Base-by-base conservation (phyloP, 2,888 invertebrate genomes). In the Andrena fulva region DNA sequence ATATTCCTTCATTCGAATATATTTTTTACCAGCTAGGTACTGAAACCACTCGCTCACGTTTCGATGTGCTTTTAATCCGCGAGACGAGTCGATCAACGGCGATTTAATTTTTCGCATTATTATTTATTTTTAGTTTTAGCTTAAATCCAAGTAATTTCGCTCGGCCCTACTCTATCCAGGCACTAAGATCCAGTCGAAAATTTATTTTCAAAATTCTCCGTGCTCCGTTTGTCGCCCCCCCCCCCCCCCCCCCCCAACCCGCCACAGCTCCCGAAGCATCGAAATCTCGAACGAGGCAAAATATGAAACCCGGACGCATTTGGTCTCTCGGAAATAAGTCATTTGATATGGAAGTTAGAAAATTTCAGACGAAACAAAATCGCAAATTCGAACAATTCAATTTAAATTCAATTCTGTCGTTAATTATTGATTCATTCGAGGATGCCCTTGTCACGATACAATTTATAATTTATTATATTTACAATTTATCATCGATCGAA, bases 131-230 rank as follows among this genome's bases (percentile, higher is more conserved):
- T 50, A n/a, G 1, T 54, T 79, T 70, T 20, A 29, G 52, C 50
- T 56, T 1, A 59, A 67, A 63, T 48, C 68, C 70, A 80, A 35
- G 2, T 56, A 59, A 33, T 52, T 67, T 81, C 75, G 79, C 91
- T 93, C 89, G 92, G 92, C 89, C 89, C 90, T 92, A 93, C 92
- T 93, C 91, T 93, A 93, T 93, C 92, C 90, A 91, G 87, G 92
- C 91, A 93, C 93, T 89, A 93, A 93, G 90, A 92, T 88, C 90
- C 84, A 74, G 60, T 84, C 77, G 69, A 91, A 91, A 82, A 92
- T 87, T 87, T 60, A 72, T 81, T 68, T 63, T 35, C 35, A 75
- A 81, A 77, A 63, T 82, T 69, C 54, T 42, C 63, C 24, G 35
- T 54, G 2, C 60, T 48, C 74, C 4, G 10, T 50, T 68, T 8